A percentile compares a stretch with the other conserved stretches of the same genome.
Evolutionary conservation across 2,113 vertebrate species (phyloP).

Genomic region (Thermophis baileyi): DNA sequence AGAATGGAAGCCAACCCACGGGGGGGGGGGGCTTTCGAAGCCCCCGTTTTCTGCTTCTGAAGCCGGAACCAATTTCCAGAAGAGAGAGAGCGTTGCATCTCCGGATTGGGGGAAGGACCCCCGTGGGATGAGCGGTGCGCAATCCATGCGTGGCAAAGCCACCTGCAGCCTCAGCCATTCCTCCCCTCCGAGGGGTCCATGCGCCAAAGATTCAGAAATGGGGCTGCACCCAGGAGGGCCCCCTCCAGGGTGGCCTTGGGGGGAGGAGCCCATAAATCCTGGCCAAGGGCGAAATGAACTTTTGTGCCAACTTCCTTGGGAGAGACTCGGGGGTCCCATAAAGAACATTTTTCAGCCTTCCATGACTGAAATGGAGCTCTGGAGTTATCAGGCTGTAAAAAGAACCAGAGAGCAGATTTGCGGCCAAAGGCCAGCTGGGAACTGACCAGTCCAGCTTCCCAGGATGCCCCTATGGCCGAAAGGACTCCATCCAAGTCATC

Average conservation of each 20-base stretch:
- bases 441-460: not conserved
- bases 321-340: not conserved
- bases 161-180: not conserved
- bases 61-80: not conserved
- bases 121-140: not conserved
- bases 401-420: not conserved
- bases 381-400: not conserved
- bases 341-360: not conserved
- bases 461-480: not conserved
- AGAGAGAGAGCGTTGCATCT: not conserved
- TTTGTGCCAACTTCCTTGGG: not conserved
- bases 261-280: not conserved
- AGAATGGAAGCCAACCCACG: not conserved
- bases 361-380: too few relatives aligned
- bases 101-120: not conserved
- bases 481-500: too few relatives aligned
- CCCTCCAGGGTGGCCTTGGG: not conserved
- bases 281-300: constrained; percentile 7
- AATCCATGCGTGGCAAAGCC: too few relatives aligned
- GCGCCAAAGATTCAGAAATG: not conserved
- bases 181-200: not conserved
- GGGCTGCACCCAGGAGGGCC: not conserved
- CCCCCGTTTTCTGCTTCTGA: not conserved
- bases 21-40: too few relatives aligned
- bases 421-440: not conserved